Evolutionary conservation across 2,797 vertebrate species (phyloP), one percentile per base, ranked within the genome.

Genomic region (Mormyrops attenuatus): DNA sequence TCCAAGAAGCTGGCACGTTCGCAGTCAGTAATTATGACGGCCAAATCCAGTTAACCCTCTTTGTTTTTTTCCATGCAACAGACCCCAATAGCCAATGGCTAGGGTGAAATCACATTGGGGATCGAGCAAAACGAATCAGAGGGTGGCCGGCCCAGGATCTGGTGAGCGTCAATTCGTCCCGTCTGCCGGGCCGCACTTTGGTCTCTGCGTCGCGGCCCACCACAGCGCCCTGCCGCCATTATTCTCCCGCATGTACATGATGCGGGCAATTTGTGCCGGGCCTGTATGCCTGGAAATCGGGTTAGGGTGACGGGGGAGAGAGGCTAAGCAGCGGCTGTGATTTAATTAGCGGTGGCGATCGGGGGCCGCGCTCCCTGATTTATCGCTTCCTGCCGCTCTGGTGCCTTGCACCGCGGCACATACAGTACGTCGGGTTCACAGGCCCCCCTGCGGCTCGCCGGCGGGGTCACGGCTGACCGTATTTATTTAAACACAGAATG

Each of bases 381-480:
- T 97, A 97, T 97, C 96, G 95, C 96, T 97, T 97, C 97, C 97
- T 97, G 97, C 96, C 96, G 97, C 96, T 95, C 97, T 97, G 97
- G 96, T 97, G 97, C 96, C 95, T 95, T 95, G 95, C 90, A 92
- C 92, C 93, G 93, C 91, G 92, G 94, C 7, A 94, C 92, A 94
- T 97, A 97, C 96, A 97, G 96, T 97, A 96, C 95, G 88, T 66
- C 88, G 90, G 90, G 94, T 95, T 95, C 94, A 89, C 94, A 94
- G 94, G 95, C 95, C 96, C 95, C 96, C 95, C 92, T 92, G 93
- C 94, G 93, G 93, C 93, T 94, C 95, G 95, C 94, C 92, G 91
- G 94, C 92, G 94, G 96, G 63, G 96, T 96, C 96, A 96, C 92
- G 93, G 94, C 95, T 96, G 96, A 97, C 96, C 96, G 95, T 97